Evolutionary conservation across 2,888 invertebrate genomes (phyloP), one percentile per base, ranked within the genome.

Genomic region (Tridacna gigas): DNA sequence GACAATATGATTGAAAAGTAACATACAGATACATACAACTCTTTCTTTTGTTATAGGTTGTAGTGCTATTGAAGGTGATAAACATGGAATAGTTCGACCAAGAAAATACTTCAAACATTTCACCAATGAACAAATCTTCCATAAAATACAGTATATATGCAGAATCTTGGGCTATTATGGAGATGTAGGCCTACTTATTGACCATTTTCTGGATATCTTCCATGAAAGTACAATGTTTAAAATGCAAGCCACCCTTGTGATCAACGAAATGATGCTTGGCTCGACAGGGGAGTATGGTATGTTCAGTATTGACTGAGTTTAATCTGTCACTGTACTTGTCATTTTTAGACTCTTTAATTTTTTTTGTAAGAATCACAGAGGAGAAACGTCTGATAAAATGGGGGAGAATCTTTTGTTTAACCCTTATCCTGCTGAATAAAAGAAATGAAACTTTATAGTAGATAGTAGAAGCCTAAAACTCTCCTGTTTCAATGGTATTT

Each of bases 251-350:
- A 90, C 91, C 9, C 82, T 92, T 48, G 89, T 93, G 60, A 89
- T 94, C 56, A 94, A 93, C 89, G 90, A 94, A 71, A 84, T 94
- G 9, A 83, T 94, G 77, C 65, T 91, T n/a, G 94, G 94, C 48
- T 88, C 91, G 18, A 86, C 88, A 25, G 84, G 86, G 5, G 83
- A 86, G 69, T 67, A 80, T 28, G 85, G 89, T 86, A 81, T 37
- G 66, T 45, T 15, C 28, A n/a, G n/a, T n/a, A n/a, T n/a, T n/a
- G n/a, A n/a, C n/a, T n/a, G n/a, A n/a, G n/a, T n/a, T n/a, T n/a
- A n/a, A n/a, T n/a, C n/a, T n/a, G n/a, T n/a, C n/a, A n/a, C n/a
- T n/a, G n/a, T n/a, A n/a, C n/a, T n/a, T n/a, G n/a, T n/a, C n/a
- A n/a, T n/a, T n/a, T n/a, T n/a, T n/a, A n/a, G n/a, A n/a, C n/a